These are phyloP conservation scores for Vanessa cardui DNA, from an alignment of 2,888 invertebrate species.

Conservation along the genomic window DNA sequence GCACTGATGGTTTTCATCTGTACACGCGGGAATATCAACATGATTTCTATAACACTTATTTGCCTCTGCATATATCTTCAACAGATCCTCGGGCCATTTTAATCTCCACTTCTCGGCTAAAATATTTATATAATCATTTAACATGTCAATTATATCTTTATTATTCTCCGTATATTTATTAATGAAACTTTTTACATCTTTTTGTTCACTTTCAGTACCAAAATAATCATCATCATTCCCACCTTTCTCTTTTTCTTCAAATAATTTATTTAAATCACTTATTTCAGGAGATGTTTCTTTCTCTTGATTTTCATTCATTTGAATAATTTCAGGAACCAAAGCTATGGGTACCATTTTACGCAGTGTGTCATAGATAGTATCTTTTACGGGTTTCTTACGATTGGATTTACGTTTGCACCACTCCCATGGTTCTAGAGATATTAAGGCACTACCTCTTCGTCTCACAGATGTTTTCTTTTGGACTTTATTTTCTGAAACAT, in stretches of 20 bases:
- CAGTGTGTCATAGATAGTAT: slow-evolving; percentile 86
- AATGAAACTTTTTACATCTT: slow-evolving; percentile 85
- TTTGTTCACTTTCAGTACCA: slow-evolving; percentile 84
- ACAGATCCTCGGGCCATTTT: slow-evolving; percentile 85
- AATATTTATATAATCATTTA: slow-evolving; percentile 83
- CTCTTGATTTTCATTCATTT: slow-evolving; percentile 68
- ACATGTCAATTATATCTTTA: slow-evolving; percentile 82
- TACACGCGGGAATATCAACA: slow-evolving; percentile 69
- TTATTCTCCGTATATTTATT: slow-evolving; percentile 81
- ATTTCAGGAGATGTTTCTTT: slow-evolving; percentile 84
- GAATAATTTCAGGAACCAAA: slow-evolving; percentile 73
- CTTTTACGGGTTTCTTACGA: slow-evolving; percentile 79
- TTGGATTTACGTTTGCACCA: slow-evolving; percentile 86
- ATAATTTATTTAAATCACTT: slow-evolving; percentile 84
- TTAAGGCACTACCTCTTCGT: slow-evolving; percentile 88
- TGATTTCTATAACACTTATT: slow-evolving; percentile 81
- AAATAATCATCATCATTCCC: slow-evolving; percentile 78
- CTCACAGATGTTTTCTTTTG: slow-evolving; percentile 80
- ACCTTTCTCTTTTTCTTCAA: slow-evolving; percentile 74
- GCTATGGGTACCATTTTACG: slow-evolving; percentile 85
- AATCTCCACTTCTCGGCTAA: slow-evolving; percentile 84
- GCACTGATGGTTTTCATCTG: slow-evolving; percentile 61
- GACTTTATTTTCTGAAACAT: slow-evolving; percentile 63
- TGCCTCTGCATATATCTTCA: slow-evolving; percentile 82
- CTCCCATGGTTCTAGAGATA: slow-evolving; percentile 89